Base-by-base conservation (phyloP, 2,113 vertebrate genomes). In the Trematomus loennbergii region DNA sequence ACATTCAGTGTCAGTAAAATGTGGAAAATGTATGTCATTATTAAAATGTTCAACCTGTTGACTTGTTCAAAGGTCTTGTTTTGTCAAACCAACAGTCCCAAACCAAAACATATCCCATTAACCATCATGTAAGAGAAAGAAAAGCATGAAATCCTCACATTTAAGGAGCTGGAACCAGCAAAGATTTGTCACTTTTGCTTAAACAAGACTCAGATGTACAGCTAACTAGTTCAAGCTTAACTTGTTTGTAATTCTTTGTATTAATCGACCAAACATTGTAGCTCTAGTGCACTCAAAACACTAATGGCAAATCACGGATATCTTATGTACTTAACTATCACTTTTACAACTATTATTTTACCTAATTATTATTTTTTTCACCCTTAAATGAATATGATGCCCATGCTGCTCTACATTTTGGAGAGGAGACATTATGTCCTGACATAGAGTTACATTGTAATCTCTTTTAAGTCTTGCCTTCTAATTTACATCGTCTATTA, bases 401-500 rank as follows among this genome's bases (percentile, higher is more conserved):
- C 67, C 36, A 46, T 54, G 45, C 55, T 29, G n/a, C 59, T 40
- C 36, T 53, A n/a, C 62, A 53, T 58, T 12, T 57, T 58, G 72
- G 57, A 73, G 52, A 55, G 25, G 20, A 79, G 50, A 84, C 72
- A 76, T 73, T 82, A 40, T 22, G 52, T 18, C 65, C 63, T 72
- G 87, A 88, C 70, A 57, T 25, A 29, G 55, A 83, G 80, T 81
- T 67, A 63, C 53, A 76, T 73, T 83, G 83, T 88, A 87, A 90
- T 90, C 68, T 82, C 52, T 71, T 82, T 72, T 66, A 74, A 87
- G 75, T 78, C 84, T 83, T 81, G 72, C 83, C 78, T 71, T 89
- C 80, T 89, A 87, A 91, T 91, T 89, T 87, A 78, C 89, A 86
- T 80, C 71, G 66, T 88, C 90, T 83, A 89, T 87, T 89, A 89